Percentiles rank a stretch among this genome's conserved stretches.
These are phyloP conservation scores for Cydia pomonella DNA, from an alignment of 1,140 invertebrate genomes.

Conservation along the genomic window DNA sequence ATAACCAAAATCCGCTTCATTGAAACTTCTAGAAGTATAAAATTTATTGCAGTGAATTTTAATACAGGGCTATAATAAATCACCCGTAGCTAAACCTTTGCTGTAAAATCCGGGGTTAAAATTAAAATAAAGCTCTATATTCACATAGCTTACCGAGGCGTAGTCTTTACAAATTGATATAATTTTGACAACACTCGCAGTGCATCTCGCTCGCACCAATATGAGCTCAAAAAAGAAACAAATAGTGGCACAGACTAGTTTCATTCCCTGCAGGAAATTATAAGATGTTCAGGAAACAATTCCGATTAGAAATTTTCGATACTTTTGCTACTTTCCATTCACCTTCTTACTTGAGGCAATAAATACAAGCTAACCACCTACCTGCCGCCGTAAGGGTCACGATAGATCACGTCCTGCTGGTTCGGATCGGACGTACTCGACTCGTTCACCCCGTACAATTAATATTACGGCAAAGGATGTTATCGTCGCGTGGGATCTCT, in stretches of 20 bases:
- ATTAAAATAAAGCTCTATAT: neutral
- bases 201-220: too few species aligned
- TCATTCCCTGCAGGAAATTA: too few species aligned
- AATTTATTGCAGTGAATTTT: neutral
- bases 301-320: too few species aligned
- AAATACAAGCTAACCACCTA: too few species aligned
- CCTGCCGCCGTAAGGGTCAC: too few species aligned
- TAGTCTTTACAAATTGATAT: neutral
- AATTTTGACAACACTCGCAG: neutral
- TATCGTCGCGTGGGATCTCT: neutral
- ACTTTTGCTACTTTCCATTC: too few species aligned
- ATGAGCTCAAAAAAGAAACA: too few species aligned
- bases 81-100: neutral
- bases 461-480: conserved; percentile 1
- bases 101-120: neutral
- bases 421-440: neutral
- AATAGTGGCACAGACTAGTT: too few species aligned
- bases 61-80: conserved; percentile 1
- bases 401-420: too few species aligned
- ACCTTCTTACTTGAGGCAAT: too few species aligned
- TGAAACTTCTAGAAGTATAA: neutral
- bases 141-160: neutral
- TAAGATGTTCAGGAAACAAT: too few species aligned
- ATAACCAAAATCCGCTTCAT: neutral
- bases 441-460: neutral